A percentile compares a stretch with the other conserved stretches of the same genome.
Conservation (phyloP, 1,140 invertebrate genomes). For the Bombyx mandarina region DNA sequence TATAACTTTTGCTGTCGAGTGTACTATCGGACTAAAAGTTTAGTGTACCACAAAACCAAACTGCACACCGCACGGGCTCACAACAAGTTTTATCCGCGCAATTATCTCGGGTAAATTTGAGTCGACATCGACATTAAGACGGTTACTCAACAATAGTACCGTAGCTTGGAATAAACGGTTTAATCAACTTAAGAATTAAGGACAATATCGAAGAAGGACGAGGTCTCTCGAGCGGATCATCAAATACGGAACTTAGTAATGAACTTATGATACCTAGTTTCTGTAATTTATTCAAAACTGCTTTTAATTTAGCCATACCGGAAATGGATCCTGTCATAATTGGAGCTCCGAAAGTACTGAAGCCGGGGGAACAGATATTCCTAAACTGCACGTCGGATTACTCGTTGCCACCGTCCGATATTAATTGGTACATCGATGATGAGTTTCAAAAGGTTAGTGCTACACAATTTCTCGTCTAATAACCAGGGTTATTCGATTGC, state of each 20-base stretch:
- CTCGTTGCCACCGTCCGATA: constrained; percentile 72
- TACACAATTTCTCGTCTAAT: constrained; percentile 12
- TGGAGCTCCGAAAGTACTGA: constrained; percentile 69
- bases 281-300: constrained; percentile 29
- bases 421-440: constrained; percentile 76
- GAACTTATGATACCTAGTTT: constrained; percentile 18
- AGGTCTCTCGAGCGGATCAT: no score
- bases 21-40: constrained; percentile 1
- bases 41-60: neutral
- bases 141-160: constrained; percentile 13
- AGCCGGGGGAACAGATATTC: constrained; percentile 71
- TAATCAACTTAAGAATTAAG: constrained; percentile 17
- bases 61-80: neutral
- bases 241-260: constrained; percentile 7
- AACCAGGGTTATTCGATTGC: constrained; percentile 6
- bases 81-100: constrained; percentile 15
- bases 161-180: constrained; percentile 14
- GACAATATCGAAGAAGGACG: constrained; percentile 7
- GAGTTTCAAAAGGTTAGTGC: constrained; percentile 65
- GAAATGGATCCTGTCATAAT: constrained; percentile 71
- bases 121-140: constrained; percentile 12
- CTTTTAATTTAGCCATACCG: constrained; percentile 69
- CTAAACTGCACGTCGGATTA: constrained; percentile 74
- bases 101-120: constrained; percentile 11
- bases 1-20: neutral